Conservation (phyloP, 2,113 vertebrate genomes). For the Brienomyrus longianalis region DNA sequence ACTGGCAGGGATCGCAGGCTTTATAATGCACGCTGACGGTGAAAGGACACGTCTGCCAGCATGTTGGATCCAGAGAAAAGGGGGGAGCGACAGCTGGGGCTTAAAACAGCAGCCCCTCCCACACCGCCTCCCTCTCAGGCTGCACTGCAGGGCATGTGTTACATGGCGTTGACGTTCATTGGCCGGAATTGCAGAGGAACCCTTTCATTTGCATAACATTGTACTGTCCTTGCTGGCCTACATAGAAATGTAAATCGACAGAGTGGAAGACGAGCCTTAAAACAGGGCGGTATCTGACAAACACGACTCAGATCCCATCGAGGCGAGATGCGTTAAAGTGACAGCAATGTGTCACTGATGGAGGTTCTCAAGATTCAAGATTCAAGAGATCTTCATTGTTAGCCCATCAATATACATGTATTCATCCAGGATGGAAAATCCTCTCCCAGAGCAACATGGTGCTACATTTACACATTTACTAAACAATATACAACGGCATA, state of each 20-base stretch:
- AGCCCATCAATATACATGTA: not conserved
- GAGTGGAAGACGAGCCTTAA: not conserved
- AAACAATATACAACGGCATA: not conserved
- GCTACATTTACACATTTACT: not conserved
- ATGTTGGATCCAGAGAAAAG: not conserved
- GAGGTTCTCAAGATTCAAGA: not conserved
- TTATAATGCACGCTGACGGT: not conserved
- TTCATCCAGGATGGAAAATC: not conserved
- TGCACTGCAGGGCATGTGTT: not conserved
- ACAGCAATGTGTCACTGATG: not conserved
- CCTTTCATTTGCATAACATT: conserved; percentile 33
- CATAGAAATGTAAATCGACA: conserved; percentile 20
- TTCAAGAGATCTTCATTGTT: not conserved
- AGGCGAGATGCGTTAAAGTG: not conserved
- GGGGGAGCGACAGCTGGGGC: not conserved
- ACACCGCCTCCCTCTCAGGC: not conserved
- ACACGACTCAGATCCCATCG: not conserved
- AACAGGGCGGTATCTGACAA: not conserved
- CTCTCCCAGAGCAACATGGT: not conserved
- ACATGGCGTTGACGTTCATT: conserved; percentile 5
- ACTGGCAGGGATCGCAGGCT: not conserved
- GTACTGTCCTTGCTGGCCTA: conserved; percentile 11
- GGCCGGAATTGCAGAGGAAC: conserved; percentile 26
- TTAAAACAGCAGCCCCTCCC: not conserved
- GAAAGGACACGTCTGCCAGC: not conserved